phyloP scores from a whole-genome alignment of 2,113 vertebrate genomes.

The Oxyura jamaicensis region DNA sequence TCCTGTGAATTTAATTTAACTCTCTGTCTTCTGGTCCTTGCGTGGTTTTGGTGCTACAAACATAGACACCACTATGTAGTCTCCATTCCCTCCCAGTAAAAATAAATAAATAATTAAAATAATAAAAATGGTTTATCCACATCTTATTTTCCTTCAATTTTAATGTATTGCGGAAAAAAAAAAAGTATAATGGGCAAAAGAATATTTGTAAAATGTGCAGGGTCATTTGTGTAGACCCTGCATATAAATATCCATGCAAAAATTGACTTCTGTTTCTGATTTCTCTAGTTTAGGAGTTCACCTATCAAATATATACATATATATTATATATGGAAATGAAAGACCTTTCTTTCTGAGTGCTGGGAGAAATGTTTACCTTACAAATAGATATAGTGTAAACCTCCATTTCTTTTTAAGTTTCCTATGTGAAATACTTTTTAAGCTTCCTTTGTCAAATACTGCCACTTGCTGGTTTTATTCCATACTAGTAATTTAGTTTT shows the following conservation, averaged over 20 bases:
- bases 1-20: neutral
- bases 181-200: too few relatives aligned
- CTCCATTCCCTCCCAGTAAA: too few relatives aligned
- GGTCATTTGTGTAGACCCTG: neutral
- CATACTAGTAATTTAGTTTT: neutral
- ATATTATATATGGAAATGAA: neutral
- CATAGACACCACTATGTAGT: neutral
- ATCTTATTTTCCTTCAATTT: neutral
- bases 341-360: neutral
- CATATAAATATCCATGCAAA: constrained; percentile 17
- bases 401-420: neutral
- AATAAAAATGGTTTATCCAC: neutral
- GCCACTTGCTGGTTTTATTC: constrained; percentile 65
- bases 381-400: neutral
- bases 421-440: too few relatives aligned
- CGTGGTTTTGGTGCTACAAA: neutral
- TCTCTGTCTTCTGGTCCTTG: neutral
- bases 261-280: neutral
- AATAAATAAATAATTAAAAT: too few relatives aligned
- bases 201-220: neutral
- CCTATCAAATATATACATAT: neutral
- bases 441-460: constrained; percentile 44
- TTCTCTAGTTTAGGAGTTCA: neutral
- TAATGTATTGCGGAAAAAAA: neutral
- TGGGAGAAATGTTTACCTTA: neutral